Evolutionary conservation across 2,113 vertebrate species (phyloP).

Genomic region (Takifugu flavidus): DNA sequence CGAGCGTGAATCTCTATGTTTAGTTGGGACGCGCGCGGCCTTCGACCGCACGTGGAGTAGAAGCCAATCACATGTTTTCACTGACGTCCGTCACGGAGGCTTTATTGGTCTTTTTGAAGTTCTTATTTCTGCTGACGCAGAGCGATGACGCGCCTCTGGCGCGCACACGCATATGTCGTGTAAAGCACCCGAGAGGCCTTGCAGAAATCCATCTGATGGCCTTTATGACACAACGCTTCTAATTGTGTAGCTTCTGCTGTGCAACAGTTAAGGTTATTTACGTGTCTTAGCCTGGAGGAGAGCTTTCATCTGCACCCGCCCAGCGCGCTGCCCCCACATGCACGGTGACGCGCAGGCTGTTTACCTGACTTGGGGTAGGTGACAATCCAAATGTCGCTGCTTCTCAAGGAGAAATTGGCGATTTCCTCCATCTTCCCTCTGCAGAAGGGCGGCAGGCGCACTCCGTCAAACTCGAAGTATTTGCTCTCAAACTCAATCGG

Average conservation of each 20-base stretch:
- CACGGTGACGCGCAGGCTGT: constrained; percentile 7
- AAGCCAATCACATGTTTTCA: too few relatives aligned
- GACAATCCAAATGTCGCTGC: constrained; percentile 96
- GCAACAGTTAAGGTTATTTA: neutral
- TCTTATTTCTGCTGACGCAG: too few relatives aligned
- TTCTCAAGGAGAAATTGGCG: constrained; percentile 88
- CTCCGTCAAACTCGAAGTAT: constrained; percentile 95
- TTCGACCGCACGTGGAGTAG: too few relatives aligned
- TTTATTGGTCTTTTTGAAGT: too few relatives aligned
- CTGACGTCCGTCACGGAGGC: too few relatives aligned
- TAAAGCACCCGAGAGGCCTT: too few relatives aligned
- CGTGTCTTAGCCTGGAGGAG: neutral
- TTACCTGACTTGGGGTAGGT: constrained; percentile 97
- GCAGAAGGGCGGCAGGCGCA: constrained; percentile 96
- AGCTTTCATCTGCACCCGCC: neutral
- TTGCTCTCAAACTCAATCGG: constrained; percentile 97
- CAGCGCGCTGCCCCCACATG: neutral
- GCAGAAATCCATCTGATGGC: too few relatives aligned
- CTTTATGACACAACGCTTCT: too few relatives aligned
- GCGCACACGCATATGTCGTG: neutral
- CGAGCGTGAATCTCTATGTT: too few relatives aligned
- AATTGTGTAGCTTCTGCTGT: too few relatives aligned
- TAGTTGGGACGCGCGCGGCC: too few relatives aligned
- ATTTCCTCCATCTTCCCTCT: constrained; percentile 97
- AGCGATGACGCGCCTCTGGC: neutral